Conservation (phyloP, 2,888 invertebrate genomes). For the Myathropa florea region DNA sequence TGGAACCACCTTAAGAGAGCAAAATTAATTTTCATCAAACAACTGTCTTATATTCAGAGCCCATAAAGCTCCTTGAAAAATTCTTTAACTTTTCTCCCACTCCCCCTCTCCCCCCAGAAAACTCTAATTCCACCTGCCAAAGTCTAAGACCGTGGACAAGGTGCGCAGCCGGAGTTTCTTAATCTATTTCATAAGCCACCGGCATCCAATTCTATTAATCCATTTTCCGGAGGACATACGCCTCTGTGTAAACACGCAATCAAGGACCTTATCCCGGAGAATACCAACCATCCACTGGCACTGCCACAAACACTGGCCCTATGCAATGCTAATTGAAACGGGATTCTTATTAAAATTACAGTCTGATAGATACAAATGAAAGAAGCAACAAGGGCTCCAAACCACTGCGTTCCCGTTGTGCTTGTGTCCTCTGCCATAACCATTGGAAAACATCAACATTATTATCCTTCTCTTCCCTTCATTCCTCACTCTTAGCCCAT, state of each 20-base stretch:
- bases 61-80: not conserved
- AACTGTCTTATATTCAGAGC: no score
- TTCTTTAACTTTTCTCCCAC: not conserved
- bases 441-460: slow-evolving; percentile 62
- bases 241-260: slow-evolving; percentile 36
- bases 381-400: slow-evolving; percentile 41
- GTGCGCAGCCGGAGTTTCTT: slow-evolving; percentile 11
- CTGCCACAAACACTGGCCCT: not conserved
- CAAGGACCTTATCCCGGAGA: slow-evolving; percentile 20
- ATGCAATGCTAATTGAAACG: slow-evolving; percentile 55
- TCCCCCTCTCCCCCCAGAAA: not conserved
- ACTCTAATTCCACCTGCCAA: not conserved
- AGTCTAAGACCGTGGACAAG: slow-evolving; percentile 5
- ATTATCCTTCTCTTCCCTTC: slow-evolving; percentile 53
- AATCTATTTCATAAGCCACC: slow-evolving; percentile 39
- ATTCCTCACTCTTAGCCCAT: slow-evolving; percentile 25
- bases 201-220: slow-evolving; percentile 54
- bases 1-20: no score
- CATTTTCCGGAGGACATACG: slow-evolving; percentile 29
- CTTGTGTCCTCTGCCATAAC: slow-evolving; percentile 43
- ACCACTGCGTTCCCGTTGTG: not conserved
- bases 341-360: slow-evolving; percentile 62
- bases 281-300: slow-evolving; percentile 17
- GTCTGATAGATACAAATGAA: slow-evolving; percentile 54
- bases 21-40: no score